Evolutionary conservation across 2,113 vertebrate genomes (phyloP).

Genomic region (Crotophaga sulcirostris): DNA sequence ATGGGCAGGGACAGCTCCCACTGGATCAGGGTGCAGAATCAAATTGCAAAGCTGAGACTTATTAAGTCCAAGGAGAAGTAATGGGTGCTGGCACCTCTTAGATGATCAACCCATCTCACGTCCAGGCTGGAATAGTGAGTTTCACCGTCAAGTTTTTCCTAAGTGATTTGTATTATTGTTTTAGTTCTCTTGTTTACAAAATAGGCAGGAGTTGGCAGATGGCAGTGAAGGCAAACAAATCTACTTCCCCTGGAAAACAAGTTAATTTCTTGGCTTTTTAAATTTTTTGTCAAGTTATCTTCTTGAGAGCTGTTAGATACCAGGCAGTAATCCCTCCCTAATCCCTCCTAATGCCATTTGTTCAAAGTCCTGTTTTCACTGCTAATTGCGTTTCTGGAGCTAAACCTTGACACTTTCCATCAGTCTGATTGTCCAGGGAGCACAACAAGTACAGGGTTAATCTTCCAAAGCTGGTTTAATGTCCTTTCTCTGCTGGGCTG

Average conservation of each 20-base stretch:
- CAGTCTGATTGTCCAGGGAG: neutral
- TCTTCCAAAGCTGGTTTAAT: neutral
- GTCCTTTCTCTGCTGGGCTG: neutral
- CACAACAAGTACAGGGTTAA: neutral
- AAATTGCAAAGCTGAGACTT: fast-evolving
- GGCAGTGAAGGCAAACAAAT: constrained; percentile 57
- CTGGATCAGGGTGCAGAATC: too few species aligned
- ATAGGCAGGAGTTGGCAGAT: constrained; percentile 35
- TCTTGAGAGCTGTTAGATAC: constrained; percentile 36
- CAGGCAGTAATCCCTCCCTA: constrained; percentile 55
- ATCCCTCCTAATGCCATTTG: constrained; percentile 66
- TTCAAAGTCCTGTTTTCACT: constrained; percentile 33
- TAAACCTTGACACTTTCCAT: neutral
- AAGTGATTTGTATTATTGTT: neutral
- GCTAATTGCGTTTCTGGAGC: constrained; percentile 60
- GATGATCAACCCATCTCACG: fast-evolving
- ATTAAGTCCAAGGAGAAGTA: fast-evolving
- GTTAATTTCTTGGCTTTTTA: constrained; percentile 4
- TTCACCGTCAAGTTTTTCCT: neutral
- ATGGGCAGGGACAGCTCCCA: too few species aligned
- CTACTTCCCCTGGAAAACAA: constrained; percentile 12
- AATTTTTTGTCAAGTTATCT: constrained; percentile 1
- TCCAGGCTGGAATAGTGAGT: fast-evolving
- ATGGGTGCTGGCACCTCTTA: neutral
- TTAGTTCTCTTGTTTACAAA: neutral